Conservation (phyloP, 2,797 vertebrate genomes). For the Denticeps clupeoides region DNA sequence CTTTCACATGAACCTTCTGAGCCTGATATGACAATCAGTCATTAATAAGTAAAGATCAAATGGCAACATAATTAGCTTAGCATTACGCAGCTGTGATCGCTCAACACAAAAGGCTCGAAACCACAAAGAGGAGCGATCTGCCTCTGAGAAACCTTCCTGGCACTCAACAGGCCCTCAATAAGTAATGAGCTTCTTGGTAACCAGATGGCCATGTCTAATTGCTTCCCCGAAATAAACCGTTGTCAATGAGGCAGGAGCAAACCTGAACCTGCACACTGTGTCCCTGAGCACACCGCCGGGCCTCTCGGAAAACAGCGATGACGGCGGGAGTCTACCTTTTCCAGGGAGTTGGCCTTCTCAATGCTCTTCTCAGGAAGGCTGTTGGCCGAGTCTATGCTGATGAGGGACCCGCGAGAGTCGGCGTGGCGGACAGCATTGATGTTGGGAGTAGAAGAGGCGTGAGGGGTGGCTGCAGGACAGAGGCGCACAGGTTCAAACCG, state of each 20-base stretch:
- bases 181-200: constrained; percentile 1
- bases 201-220: neutral
- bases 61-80: neutral
- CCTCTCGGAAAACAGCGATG: too few relatives aligned
- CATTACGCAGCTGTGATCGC: neutral
- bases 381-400: constrained; percentile 87
- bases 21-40: neutral
- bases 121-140: neutral
- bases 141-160: neutral
- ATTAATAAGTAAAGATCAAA: neutral
- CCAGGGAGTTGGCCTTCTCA: constrained; percentile 82
- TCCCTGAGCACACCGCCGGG: neutral
- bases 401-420: constrained; percentile 86
- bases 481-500: neutral
- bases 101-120: neutral
- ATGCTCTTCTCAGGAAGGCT: constrained; percentile 76
- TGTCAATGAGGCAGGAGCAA: constrained; percentile 1
- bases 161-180: neutral
- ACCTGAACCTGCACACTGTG: neutral
- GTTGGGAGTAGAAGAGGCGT: constrained; percentile 79
- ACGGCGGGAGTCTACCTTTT: too few relatives aligned
- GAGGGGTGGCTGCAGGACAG: constrained; percentile 72
- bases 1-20: neutral
- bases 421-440: constrained; percentile 78
- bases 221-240: constrained; percentile 1